phyloP scores from a whole-genome alignment of 2,888 invertebrate species.

The Arge pagana region DNA sequence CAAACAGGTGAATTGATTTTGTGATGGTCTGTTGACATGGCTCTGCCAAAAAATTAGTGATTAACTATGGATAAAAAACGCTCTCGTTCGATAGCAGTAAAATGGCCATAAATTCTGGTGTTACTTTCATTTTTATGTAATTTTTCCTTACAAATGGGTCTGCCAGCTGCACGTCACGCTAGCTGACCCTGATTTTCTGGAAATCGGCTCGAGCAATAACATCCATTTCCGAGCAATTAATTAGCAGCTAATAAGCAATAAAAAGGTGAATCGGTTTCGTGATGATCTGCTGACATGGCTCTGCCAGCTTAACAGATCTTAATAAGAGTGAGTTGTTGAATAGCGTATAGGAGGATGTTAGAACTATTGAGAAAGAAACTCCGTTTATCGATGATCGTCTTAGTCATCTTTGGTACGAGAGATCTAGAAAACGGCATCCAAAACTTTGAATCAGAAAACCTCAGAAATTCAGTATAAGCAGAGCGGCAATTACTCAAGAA shows the following conservation, averaged over 20 bases:
- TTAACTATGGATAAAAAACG: too few species aligned
- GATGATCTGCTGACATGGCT: constrained; percentile 3
- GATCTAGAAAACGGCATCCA: too few species aligned
- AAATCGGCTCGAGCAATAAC: constrained; percentile 4
- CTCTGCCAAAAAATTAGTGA: too few species aligned
- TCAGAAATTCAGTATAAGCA: too few species aligned
- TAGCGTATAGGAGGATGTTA: constrained; percentile 13
- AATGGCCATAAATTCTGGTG: too few species aligned
- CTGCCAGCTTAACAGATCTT: constrained; percentile 11
- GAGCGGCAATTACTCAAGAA: background rate
- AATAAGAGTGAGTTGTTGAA: constrained; percentile 15
- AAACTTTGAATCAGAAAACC: too few species aligned
- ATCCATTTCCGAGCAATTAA: constrained; percentile 5
- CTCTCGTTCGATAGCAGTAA: too few species aligned
- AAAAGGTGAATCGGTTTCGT: constrained; percentile 2
- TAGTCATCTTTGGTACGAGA: too few species aligned
- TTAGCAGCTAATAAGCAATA: constrained; percentile 11
- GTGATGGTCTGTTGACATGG: too few species aligned
- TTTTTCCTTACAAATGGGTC: background rate
- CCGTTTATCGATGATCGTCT: too few species aligned
- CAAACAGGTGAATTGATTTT: too few species aligned
- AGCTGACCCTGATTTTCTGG: constrained; percentile 12
- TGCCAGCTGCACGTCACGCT: constrained; percentile 2
- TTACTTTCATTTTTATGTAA: too few species aligned
- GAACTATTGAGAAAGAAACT: background rate